Base-by-base conservation (phyloP, 2,113 vertebrate genomes). In the Speoplatyrhinus poulsoni region DNA sequence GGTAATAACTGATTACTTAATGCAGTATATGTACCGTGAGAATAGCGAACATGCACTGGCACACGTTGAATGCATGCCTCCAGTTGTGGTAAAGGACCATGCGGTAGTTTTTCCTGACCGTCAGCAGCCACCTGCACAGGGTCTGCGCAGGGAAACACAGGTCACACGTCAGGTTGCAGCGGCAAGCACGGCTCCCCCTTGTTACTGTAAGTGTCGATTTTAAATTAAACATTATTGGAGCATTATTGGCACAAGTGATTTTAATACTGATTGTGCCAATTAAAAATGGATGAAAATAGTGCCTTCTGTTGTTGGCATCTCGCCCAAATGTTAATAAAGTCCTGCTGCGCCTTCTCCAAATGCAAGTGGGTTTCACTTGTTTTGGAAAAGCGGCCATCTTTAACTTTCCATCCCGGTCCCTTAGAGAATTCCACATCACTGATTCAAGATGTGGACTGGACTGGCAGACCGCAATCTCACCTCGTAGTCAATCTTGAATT, bases 31-130 rank as follows among this genome's bases (percentile, higher is more conserved):
- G 95, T 91, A 98, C 98, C 32, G 97, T 98, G 49, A 99, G 85
- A 94, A 99, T 96, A 12, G 97, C 94, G 78, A 98, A 99, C 98
- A 99, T 99, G 85, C 97, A 95, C 84, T 99, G 98, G 91, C 96
- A 98, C 64, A 99, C 97, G 0, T 99, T 99, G 93, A 99, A 99
- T 58, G 96, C 98, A 0, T 99, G 98, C 87, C 98, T 96, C 97
- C 98, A 99, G 91, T 99, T 99, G 92, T 99, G 97, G 83, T 99
- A 99, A 55, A 96, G 91, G 76, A 99, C 98, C 96, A 97, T 98
- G 32, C 96, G 94, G 65, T 99, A 99, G 92, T 99, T 99, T 86
- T 99, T 99, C 83, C 98, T 93, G 68, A 99, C 96, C 0, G 98
- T 99, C 93, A 99, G 85, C 87, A 99, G 94, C 98, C 98, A 99